These are phyloP conservation scores for Electrona antarctica DNA, from an alignment of 2,113 vertebrate species.

Conservation along the genomic window DNA sequence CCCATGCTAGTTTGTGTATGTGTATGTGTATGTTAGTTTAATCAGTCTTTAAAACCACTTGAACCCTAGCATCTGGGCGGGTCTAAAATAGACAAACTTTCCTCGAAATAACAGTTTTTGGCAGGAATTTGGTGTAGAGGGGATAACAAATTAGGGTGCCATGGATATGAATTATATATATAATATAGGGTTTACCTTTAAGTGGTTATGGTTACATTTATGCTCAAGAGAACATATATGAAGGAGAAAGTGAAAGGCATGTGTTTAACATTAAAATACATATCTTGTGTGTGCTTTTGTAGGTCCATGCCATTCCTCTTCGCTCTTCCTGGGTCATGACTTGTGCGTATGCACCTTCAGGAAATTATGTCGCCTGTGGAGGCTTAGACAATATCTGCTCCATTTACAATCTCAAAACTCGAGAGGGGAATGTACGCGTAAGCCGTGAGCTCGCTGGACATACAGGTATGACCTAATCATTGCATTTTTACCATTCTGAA, in stretches of 20 bases:
- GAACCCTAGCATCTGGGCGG: too few species aligned
- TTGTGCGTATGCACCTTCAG: slow-evolving; percentile 97
- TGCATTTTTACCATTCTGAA: too few species aligned
- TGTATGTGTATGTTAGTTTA: too few species aligned
- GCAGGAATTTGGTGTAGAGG: too few species aligned
- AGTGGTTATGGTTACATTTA: not conserved
- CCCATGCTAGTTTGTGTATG: too few species aligned
- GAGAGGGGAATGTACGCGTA: slow-evolving; percentile 98
- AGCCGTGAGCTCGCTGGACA: slow-evolving; percentile 98
- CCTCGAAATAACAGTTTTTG: too few species aligned
- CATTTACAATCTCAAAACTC: slow-evolving; percentile 99
- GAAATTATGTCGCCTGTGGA: slow-evolving; percentile 98
- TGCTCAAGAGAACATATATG: not conserved
- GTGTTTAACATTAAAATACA: not conserved
- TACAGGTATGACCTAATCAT: slow-evolving; percentile 82
- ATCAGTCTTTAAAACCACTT: too few species aligned
- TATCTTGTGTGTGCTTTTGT: slow-evolving; percentile 5
- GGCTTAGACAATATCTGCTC: slow-evolving; percentile 99
- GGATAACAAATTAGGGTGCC: too few species aligned
- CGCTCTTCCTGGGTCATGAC: slow-evolving; percentile 99
- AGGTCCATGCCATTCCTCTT: slow-evolving; percentile 99
- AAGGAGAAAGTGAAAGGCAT: not conserved
- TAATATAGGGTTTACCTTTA: too few species aligned
- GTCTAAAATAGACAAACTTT: too few species aligned
- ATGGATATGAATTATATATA: too few species aligned